Evolutionary conservation across 2,113 vertebrate genomes (phyloP), one percentile per base, ranked within the genome.

Genomic region (Lophochroa leadbeateri): DNA sequence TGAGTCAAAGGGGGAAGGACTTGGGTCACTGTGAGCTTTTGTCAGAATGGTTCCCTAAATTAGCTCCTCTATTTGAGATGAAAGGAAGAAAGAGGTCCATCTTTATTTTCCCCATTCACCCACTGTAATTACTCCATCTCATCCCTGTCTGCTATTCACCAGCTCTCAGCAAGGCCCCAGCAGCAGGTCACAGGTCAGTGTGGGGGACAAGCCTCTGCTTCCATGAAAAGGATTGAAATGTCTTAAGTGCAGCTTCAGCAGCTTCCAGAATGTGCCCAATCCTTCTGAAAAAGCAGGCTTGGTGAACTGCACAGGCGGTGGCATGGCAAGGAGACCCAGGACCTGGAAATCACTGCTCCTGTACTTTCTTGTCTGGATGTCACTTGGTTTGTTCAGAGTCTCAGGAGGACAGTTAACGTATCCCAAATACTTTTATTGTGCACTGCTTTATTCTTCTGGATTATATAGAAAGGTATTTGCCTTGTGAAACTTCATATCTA

Each of bases 131-230:
- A 91, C 67, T 87, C 89, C 3, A 1, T 91, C 88, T 93, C 81
- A 90, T 81, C 81, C 83, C 60, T 84, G 75, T 85, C 83, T 75
- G 87, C 92, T 75, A 83, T 95, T 96, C 92, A 78, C 47, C 19
- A 52, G 57, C 61, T 92, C 94, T 15, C 94, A 96, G 88, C 91
- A 75, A 86, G 95, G 86, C 43, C 76, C 81, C 35, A 0, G 64
- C 77, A 55, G 76, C 93, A 82, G 91, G 95, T 96, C 94, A 96
- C 69, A 84, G 95, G 91, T 95, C 95, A 94, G 86, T 29, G 5
- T 0, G 0, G 65, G 91, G 69, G 60, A 91, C 86, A 77, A 86
- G 63, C 31, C 28, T 27, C 43, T 41, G 77, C 72, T 78, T 67
- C 83, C 55, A 65, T 71, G 72, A 60, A 91, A 90, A 84, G 61